These are phyloP conservation scores for Opisthograptis luteolata DNA, from an alignment of 2,888 invertebrate genomes.

Conservation along the genomic window DNA sequence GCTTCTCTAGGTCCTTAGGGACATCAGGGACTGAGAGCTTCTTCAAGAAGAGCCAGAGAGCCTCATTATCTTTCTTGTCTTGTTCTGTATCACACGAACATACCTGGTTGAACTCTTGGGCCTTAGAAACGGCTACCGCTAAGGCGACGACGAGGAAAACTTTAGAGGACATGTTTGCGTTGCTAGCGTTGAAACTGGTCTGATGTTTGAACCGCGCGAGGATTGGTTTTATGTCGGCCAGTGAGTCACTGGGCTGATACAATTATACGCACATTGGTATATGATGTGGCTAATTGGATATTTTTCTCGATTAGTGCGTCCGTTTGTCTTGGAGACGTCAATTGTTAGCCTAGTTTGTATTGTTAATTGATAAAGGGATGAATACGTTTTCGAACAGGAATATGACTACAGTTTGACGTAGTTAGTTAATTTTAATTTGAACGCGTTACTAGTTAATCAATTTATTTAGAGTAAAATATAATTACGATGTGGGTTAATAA, in stretches of 20 bases:
- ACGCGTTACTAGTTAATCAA: no score
- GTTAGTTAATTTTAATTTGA: no score
- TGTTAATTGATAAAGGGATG: neutral
- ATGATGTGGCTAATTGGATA: slow-evolving; percentile 1
- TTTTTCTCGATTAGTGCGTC: neutral
- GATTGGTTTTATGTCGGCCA: neutral
- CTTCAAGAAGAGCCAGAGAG: slow-evolving; percentile 34
- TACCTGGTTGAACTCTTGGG: slow-evolving; percentile 20
- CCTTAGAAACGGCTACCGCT: slow-evolving; percentile 13
- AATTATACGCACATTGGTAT: slow-evolving; percentile 4
- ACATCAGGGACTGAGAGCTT: slow-evolving; percentile 32
- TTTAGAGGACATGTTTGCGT: slow-evolving; percentile 26
- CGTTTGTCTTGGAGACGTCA: neutral
- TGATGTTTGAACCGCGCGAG: neutral
- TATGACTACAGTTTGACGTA: neutral
- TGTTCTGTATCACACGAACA: slow-evolving; percentile 23
- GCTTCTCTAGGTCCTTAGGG: slow-evolving; percentile 8
- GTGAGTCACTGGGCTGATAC: slow-evolving; percentile 14
- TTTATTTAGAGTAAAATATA: no score
- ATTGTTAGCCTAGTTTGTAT: neutral
- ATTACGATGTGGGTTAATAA: no score
- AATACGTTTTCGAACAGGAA: neutral
- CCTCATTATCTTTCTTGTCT: slow-evolving; percentile 14
- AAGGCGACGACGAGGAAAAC: slow-evolving; percentile 34
- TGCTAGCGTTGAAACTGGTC: neutral